Evolutionary conservation across 1,140 invertebrate species (phyloP), one percentile per base, ranked within the genome.

Genomic region (Odontomachus brunneus): DNA sequence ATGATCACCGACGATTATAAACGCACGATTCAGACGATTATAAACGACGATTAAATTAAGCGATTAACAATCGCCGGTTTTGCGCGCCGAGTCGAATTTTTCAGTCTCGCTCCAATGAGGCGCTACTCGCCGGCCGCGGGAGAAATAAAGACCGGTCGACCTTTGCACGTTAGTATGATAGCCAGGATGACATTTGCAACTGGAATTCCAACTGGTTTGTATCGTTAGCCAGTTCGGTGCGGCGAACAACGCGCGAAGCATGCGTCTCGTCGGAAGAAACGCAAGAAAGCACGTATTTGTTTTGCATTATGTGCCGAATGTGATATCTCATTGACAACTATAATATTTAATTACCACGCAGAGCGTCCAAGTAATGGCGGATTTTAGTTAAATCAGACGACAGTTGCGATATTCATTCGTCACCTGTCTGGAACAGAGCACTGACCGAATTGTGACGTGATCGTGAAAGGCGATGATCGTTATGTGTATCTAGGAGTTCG

Each of bases 201-300:
- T 82, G 78, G 69, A 82, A 73, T 74, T 53, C 57, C 78, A 62
- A 82, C 78, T 60, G 53, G 69, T 82, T 74, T 62, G 26, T 26
- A 51, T 82, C 78, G 55, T 57, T 51, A 69, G 19, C 15, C 24
- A 67, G 38, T 24, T 44, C 33, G 57, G 19, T 22, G 48, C 57
- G 11, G 38, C 33, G 17, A 44, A n/a, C n/a, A n/a, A n/a, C n/a
- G 67, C 53, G 24, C 24, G n/a, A 17, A 48, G n/a, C 66, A 59
- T 29, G 33, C 19, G 14, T 2, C 9, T 11, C 38, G 38, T 44
- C 38, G 38, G 9, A 59, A 80, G 33, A n/a, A 44, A 12, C n/a
- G 38, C 9, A n/a, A n/a, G 33, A 80, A 71, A 48, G 14, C 57
- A 48, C 53, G 44, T 59, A 80, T 57, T 62, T 19, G 72, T 14